Evolutionary conservation across 92 coral and sea anemone species (phyloP), one percentile per base, ranked within the genome.

Genomic region (Parazoanthus swiftii): DNA sequence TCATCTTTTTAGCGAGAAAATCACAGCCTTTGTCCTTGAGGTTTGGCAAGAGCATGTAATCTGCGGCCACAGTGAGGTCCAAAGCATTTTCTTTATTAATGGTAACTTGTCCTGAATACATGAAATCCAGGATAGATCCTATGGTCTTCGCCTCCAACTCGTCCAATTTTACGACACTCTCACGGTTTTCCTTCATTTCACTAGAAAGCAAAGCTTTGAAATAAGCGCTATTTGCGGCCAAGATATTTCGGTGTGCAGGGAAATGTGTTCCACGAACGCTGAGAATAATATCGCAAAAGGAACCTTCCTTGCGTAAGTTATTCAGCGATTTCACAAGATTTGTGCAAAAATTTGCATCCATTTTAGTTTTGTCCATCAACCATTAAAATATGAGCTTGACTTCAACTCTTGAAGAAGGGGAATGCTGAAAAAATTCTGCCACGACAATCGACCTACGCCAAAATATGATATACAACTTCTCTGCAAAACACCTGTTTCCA

Each of bases 191-290:
- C 56, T 85, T 95, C 98, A 95, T 95, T 70, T 93, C 98, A 90
- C 91, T 95, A 20, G 94, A 90, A 84, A 95, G 91, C 74, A 95
- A 89, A 25, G 96, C 98, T 37, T 82, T 87, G 86, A 95, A 95
- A 80, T 91, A 95, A 35, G 93, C 92, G 75, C 98, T 95, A 80
- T 90, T 94, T 65, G 98, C 98, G 3, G 98, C 94, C 10, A 95
- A 93, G 14, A 95, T 89, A 81, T 91, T 95, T 21, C 98, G 93
- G 75, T 95, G 98, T 18, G 93, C 94, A 0, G 91, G 86, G 75
- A 95, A 91, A 51, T 86, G 68, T 26, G 65, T 81, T 6, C 95
- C 96, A 1, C 90, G 93, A 11, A 92, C 94, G 36, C 85, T 95
- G 71, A 95, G 33, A 0, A 88, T 93, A 1, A 95, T 93, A 91